Percentiles rank a stretch among this genome's conserved stretches.
Conservation (phyloP, 2,797 vertebrate genomes). For the Iguana delicatissima region DNA sequence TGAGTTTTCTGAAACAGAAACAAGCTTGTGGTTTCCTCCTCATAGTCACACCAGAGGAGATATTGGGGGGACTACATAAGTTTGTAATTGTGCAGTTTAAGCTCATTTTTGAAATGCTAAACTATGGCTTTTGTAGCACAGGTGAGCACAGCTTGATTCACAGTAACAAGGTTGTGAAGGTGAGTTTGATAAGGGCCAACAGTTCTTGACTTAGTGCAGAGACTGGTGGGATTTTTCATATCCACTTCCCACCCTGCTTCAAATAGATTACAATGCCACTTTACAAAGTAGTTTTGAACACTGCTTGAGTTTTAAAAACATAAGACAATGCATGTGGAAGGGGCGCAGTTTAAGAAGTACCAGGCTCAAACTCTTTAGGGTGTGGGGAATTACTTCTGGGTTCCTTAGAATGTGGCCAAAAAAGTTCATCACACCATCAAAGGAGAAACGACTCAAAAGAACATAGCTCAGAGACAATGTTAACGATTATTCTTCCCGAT, state of each 20-base stretch:
- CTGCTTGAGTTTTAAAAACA: background rate
- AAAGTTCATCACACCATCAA: background rate
- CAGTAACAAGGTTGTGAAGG: too few relatives aligned
- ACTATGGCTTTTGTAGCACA: too few relatives aligned
- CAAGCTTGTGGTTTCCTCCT: background rate
- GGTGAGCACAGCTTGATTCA: too few relatives aligned
- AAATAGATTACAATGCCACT: background rate
- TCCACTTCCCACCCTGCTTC: background rate
- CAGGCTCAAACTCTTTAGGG: background rate
- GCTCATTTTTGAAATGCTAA: too few relatives aligned
- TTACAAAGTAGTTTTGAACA: background rate
- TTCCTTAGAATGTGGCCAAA: background rate
- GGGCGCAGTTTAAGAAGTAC: background rate
- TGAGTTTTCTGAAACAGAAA: too few relatives aligned
- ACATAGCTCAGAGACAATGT: background rate
- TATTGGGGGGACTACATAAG: too few relatives aligned
- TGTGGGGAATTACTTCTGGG: background rate
- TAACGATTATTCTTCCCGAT: background rate
- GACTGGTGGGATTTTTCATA: background rate
- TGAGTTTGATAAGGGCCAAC: background rate
- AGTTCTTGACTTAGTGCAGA: background rate
- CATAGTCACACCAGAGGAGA: background rate
- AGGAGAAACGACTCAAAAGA: background rate
- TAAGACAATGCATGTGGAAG: too few relatives aligned
- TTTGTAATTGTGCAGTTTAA: background rate